Evolutionary conservation across 2,888 invertebrate genomes (phyloP).

Genomic region (Imbricaverruca yamaguchii): DNA sequence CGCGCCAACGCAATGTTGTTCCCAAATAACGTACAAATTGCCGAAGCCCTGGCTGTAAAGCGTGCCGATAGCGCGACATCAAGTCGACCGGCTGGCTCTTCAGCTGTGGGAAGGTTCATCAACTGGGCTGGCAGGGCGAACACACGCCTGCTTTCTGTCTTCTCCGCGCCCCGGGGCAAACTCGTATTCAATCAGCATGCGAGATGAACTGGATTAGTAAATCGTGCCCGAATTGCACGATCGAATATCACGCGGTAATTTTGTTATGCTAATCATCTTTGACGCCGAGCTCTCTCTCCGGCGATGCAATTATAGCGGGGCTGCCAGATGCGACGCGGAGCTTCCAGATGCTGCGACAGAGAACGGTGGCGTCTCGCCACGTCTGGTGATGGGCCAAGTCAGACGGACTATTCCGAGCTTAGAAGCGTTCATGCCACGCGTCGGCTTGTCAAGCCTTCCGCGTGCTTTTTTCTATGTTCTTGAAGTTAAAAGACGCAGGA

Average conservation of each 20-base stretch:
- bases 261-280: conserved; percentile 8
- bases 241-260: conserved; percentile 7
- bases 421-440: background rate
- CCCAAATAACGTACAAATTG: too few species aligned
- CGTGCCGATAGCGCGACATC: too few species aligned
- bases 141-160: too few species aligned
- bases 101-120: too few species aligned
- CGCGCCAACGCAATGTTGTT: too few species aligned
- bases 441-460: background rate
- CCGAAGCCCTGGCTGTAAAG: too few species aligned
- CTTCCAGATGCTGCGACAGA: background rate
- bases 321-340: background rate
- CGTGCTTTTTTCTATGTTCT: background rate
- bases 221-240: conserved; percentile 9
- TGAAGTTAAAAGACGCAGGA: background rate
- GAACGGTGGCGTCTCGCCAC: background rate
- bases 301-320: background rate
- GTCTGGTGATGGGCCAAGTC: background rate
- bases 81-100: too few species aligned
- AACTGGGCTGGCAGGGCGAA: too few species aligned
- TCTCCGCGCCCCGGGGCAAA: background rate
- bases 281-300: background rate
- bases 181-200: conserved; percentile 10
- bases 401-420: background rate
- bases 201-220: conserved; percentile 3